Base-by-base conservation (phyloP, 1,140 invertebrate species). In the Drosophila carrolli region DNA sequence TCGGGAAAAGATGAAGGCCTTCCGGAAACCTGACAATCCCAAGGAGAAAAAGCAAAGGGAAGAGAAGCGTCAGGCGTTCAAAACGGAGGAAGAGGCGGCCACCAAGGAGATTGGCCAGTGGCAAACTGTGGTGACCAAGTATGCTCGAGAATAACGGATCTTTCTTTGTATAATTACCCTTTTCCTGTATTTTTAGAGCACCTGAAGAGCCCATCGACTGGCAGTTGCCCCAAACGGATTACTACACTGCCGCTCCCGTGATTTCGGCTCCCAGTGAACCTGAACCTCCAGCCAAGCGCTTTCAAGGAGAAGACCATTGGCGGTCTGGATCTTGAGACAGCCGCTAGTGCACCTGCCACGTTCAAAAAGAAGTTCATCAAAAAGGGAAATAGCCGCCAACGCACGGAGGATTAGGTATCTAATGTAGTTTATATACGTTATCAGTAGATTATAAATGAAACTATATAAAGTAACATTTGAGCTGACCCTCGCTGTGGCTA, bases 321-420 rank as follows among this genome's bases (percentile, higher is more conserved):
- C 6, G 91, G 85, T 27, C 91, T 94, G 35, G 93, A 93, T 48
- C 93, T 93, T 37, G 93, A 94, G 40, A 91, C 92, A 1, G 93
- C 93, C 13, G 66, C 62, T 35, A 74, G 43, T 13, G 78, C 79
- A 40, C 83, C 92, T 3, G 91, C 92, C 23, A 91, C 85, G 8
- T 96, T 96, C 75, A 96, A 96, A 59, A 96, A 95, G 48, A 96
- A 95, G 92, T 93, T 95, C 58, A 91, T 93, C 11, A 88, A 90
- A 16, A 94, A 93, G 68, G 94, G 93, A 65, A 95, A 94, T 81
- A 93, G 93, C 4, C 92, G 95, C 8, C 93, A 94, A 81, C 93
- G 94, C 78, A 77, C 94, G 7, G 93, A 94, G 43, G 94, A 95
- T 5, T 89, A 53, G 13, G 32, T 10, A 8, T 1, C 7, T 40